Evolutionary conservation across 1,140 invertebrate species (phyloP).

Genomic region (Drosophila virilis): DNA sequence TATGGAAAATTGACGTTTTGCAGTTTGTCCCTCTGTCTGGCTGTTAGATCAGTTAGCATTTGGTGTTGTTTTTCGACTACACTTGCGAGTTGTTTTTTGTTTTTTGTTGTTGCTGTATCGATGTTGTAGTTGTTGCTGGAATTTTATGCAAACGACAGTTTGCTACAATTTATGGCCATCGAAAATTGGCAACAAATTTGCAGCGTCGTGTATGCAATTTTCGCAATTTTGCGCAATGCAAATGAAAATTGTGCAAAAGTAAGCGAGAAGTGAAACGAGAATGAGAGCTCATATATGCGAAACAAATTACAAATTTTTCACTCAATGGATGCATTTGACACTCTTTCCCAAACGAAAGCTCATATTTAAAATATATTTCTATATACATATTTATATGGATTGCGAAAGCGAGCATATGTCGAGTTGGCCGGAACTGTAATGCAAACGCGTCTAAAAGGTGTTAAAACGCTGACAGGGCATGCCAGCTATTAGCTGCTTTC

Average conservation of each 20-base stretch:
- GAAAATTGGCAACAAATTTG: constrained; percentile 56
- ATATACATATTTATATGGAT: constrained; percentile 1
- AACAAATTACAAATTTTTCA: constrained; percentile 31
- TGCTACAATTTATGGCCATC: constrained; percentile 76
- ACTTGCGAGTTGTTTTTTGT: constrained; percentile 18
- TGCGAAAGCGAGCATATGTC: background rate
- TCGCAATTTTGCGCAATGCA: constrained; percentile 70
- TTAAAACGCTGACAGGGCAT: constrained; percentile 43
- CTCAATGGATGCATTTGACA: constrained; percentile 75
- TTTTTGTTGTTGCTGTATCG: background rate
- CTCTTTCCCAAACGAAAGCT: constrained; percentile 46
- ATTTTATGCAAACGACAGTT: constrained; percentile 79
- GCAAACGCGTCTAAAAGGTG: constrained; percentile 65
- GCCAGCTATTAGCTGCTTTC: constrained; percentile 67
- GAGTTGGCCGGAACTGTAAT: constrained; percentile 63
- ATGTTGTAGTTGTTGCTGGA: constrained; percentile 21
- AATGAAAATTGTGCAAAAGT: constrained; percentile 72
- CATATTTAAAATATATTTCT: background rate
- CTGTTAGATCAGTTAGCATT: constrained; percentile 33
- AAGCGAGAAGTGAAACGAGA: constrained; percentile 7
- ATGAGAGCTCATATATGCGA: constrained; percentile 13
- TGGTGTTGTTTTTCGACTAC: constrained; percentile 4
- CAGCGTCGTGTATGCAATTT: constrained; percentile 55
- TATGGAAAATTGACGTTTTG: constrained; percentile 56
- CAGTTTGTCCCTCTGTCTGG: constrained; percentile 30